These are phyloP conservation scores for Jaculus jaculus DNA, from an alignment of 2,113 vertebrate genomes.

Conservation along the genomic window DNA sequence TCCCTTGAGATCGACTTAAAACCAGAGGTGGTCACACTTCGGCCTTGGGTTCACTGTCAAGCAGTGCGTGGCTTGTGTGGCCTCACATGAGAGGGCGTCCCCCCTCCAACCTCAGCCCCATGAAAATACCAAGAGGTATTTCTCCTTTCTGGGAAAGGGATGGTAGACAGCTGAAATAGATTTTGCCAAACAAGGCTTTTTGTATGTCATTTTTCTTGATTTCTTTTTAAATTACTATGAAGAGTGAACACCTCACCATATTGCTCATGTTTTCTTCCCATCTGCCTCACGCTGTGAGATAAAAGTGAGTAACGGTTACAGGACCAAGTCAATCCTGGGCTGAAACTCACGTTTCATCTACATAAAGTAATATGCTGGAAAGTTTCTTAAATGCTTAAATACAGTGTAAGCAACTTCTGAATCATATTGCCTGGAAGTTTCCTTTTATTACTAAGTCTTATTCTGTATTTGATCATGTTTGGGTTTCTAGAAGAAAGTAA, in stretches of 20 bases:
- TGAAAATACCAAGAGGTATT: neutral
- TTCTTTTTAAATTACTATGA: constrained; percentile 16
- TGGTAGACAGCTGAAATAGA: neutral
- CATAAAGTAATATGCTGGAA: neutral
- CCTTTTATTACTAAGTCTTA: constrained; percentile 22
- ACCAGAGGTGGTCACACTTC: neutral
- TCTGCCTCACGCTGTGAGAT: neutral
- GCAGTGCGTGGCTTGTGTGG: neutral
- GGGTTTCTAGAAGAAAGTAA: constrained; percentile 45
- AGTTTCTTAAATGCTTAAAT: constrained; percentile 34
- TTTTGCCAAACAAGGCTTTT: neutral
- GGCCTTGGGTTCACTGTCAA: constrained; percentile 2
- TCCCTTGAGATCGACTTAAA: constrained; percentile 52
- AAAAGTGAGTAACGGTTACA: neutral
- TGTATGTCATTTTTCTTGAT: neutral
- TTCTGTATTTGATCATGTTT: neutral
- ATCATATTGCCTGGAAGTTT: neutral
- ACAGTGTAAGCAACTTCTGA: constrained; percentile 22
- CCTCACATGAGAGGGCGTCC: neutral
- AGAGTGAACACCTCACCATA: neutral
- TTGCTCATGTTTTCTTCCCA: neutral
- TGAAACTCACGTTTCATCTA: neutral
- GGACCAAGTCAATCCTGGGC: neutral
- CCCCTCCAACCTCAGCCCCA: neutral
- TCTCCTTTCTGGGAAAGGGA: neutral